Base-by-base conservation (phyloP, 2,888 invertebrate genomes). In the Sinelater perroti region DNA sequence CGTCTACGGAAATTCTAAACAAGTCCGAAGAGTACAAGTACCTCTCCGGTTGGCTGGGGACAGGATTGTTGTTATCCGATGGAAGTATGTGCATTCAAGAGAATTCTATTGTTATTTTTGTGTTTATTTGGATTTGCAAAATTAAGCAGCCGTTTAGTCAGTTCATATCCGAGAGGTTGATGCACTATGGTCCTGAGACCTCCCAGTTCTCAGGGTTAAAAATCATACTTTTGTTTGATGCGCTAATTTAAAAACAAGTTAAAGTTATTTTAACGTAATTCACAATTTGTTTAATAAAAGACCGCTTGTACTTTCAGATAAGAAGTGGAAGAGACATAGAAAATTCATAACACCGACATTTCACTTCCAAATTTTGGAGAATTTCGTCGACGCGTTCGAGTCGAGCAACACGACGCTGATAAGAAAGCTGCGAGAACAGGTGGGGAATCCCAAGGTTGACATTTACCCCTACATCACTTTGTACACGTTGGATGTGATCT, bases 271-370 rank as follows among this genome's bases (percentile, higher is more conserved):
- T n/a, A n/a, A n/a, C n/a, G n/a, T n/a, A n/a, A n/a, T n/a, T n/a
- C n/a, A n/a, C n/a, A n/a, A n/a, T n/a, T n/a, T n/a, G n/a, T n/a
- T n/a, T n/a, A n/a, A n/a, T n/a, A n/a, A n/a, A n/a, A n/a, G n/a
- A n/a, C n/a, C n/a, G n/a, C n/a, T n/a, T n/a, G n/a, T n/a, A n/a
- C n/a, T n/a, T n/a, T n/a, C n/a, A n/a, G n/a, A n/a, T n/a, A n/a
- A n/a, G n/a, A n/a, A n/a, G n/a, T 90, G 90, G 91, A 82, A 81
- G 61, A 75, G 75, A 0, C 82, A 87, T 63, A 80, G 90, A 11
- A 88, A 87, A 71, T 82, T 90, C 62, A 75, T 90, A 42, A 90
- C 90, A 0, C 89, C 89, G 0, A 84, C 89, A 0, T 90, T 90
- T 74, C 90, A 90, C 74, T 90, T 90, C 70, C 86, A 86, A 70